Conservation (phyloP, 2,797 vertebrate genomes). For the Mallotus villosus region DNA sequence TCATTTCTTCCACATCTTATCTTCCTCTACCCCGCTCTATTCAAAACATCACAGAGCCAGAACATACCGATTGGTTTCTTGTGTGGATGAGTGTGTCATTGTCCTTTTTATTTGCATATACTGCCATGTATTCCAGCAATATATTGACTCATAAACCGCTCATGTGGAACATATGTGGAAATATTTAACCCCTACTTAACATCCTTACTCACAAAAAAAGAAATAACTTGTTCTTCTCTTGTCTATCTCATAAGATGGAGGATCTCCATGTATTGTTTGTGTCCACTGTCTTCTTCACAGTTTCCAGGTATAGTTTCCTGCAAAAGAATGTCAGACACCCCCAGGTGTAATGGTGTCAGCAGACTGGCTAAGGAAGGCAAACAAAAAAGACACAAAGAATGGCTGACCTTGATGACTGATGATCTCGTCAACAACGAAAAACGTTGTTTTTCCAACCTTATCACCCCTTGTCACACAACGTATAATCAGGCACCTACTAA, state of each 20-base stretch:
- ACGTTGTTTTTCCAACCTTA: constrained; percentile 25
- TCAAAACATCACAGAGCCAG: constrained; percentile 23
- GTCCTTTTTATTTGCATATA: constrained; percentile 19
- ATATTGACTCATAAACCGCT: constrained; percentile 27
- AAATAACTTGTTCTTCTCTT: constrained; percentile 33
- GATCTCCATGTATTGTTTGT: constrained; percentile 47
- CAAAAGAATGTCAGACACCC: constrained; percentile 59
- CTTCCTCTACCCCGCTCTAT: constrained; percentile 6
- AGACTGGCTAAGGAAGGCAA: constrained; percentile 46
- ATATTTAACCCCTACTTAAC: constrained; percentile 2
- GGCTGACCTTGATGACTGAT: constrained; percentile 66
- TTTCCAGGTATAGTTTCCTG: constrained; percentile 49
- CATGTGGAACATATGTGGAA: constrained; percentile 32
- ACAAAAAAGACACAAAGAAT: constrained; percentile 42
- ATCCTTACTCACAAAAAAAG: constrained; percentile 19
- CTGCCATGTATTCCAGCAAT: constrained; percentile 32
- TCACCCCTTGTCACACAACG: constrained; percentile 16
- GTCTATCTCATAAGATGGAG: constrained; percentile 39
- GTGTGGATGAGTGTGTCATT: constrained; percentile 16
- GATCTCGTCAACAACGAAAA: constrained; percentile 68
- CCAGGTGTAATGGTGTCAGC: constrained; percentile 68
- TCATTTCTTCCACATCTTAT: constrained; percentile 11
- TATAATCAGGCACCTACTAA: constrained; percentile 11
- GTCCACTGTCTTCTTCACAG: constrained; percentile 46
- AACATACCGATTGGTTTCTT: constrained; percentile 17